Conservation (phyloP, 1,140 invertebrate genomes). For the Trichonephila clavata region DNA sequence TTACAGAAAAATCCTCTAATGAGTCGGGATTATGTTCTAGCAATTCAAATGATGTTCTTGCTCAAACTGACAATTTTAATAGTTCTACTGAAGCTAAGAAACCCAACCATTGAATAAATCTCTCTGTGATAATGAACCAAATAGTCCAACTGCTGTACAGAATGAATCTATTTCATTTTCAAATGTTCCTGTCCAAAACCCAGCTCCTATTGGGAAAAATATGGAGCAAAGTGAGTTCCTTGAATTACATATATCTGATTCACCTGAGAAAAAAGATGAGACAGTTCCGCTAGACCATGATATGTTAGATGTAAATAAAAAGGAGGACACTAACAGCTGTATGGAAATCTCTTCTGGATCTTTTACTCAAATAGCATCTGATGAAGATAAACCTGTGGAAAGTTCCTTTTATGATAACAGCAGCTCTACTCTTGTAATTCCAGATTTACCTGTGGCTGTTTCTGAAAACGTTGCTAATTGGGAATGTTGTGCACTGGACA, state of each 20-base stretch:
- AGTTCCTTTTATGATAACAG: slow-evolving; percentile 52
- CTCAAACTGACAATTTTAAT: not conserved
- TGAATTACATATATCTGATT: slow-evolving; percentile 3
- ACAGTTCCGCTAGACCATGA: slow-evolving; percentile 45
- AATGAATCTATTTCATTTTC: not conserved
- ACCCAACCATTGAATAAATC: not conserved
- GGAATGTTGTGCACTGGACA: slow-evolving; percentile 65
- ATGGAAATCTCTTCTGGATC: not conserved
- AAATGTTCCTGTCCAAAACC: not conserved
- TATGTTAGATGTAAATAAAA: slow-evolving; percentile 4
- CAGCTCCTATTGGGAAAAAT: not conserved
- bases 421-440: slow-evolving; percentile 58
- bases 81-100: not conserved
- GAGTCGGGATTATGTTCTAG: not conserved
- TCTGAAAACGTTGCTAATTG: slow-evolving; percentile 55
- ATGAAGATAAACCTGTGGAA: not conserved
- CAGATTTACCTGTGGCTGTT: slow-evolving; percentile 40
- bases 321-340: not conserved
- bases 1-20: slow-evolving; percentile 40
- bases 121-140: slow-evolving; percentile 10
- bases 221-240: slow-evolving; percentile 57
- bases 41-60: not conserved
- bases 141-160: not conserved
- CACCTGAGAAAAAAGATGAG: not conserved
- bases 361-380: slow-evolving; percentile 22